These are phyloP conservation scores for Ephialtes manifestator DNA, from an alignment of 2,888 invertebrate species.

Conservation along the genomic window DNA sequence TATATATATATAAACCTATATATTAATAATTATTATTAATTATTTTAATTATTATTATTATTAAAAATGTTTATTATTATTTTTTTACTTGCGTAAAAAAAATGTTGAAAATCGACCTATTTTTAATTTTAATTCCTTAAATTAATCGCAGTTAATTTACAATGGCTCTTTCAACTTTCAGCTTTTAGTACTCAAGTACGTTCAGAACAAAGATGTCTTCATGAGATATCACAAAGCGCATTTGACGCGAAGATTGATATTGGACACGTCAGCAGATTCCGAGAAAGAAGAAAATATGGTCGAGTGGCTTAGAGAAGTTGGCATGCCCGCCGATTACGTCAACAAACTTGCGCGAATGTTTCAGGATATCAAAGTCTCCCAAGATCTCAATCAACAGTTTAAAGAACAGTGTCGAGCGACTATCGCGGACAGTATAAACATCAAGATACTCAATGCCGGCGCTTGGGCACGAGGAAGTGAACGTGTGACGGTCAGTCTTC, in stretches of 20 bases:
- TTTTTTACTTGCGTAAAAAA: too few species aligned
- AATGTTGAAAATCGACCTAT: too few species aligned
- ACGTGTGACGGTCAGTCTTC: constrained; percentile 97
- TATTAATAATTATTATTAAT: too few species aligned
- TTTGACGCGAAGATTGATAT: constrained; percentile 96
- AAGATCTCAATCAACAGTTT: constrained; percentile 98
- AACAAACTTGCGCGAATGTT: constrained; percentile 99
- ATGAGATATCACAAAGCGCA: constrained; percentile 99
- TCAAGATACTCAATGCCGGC: constrained; percentile 99
- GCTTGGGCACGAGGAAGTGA: constrained; percentile 99
- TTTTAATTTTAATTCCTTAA: too few species aligned
- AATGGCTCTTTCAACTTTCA: constrained; percentile 76
- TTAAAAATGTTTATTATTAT: too few species aligned
- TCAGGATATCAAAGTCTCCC: constrained; percentile 98
- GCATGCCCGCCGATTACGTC: constrained; percentile 99
- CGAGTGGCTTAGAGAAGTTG: constrained; percentile 98
- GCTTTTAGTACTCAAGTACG: constrained; percentile 98
- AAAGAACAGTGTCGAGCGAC: constrained; percentile 91
- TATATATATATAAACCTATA: too few species aligned
- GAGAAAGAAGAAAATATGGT: constrained; percentile 99
- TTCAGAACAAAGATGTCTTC: constrained; percentile 99
- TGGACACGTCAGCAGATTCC: constrained; percentile 99
- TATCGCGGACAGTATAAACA: constrained; percentile 96
- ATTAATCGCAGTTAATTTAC: not conserved
- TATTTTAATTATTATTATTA: too few species aligned